Percentiles rank a stretch among this genome's conserved stretches.
Evolutionary conservation across 2,113 vertebrate species (phyloP).

Genomic region (Osmerus mordax): DNA sequence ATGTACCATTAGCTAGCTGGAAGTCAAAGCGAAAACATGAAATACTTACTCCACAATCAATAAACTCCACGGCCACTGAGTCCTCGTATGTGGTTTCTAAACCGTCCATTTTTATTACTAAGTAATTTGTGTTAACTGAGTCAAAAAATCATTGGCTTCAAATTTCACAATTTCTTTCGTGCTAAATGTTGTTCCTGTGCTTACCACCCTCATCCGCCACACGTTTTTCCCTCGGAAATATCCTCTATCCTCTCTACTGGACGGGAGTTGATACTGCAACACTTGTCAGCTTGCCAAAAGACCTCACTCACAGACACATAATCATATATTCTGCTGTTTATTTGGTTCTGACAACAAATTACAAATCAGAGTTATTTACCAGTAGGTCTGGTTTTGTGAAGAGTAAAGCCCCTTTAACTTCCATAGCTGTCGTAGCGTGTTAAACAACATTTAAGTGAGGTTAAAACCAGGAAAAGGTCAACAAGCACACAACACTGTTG

Average conservation of each 20-base stretch:
- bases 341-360: conserved; percentile 59
- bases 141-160: too few species aligned
- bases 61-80: conserved; percentile 34
- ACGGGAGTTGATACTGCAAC: too few species aligned
- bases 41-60: conserved; percentile 55
- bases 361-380: conserved; percentile 54
- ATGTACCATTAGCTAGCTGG: too few species aligned
- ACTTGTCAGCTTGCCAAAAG: too few species aligned
- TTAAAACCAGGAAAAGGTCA: conserved; percentile 29
- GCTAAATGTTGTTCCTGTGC: too few species aligned
- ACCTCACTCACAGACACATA: too few species aligned
- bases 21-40: too few species aligned
- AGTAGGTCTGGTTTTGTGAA: conserved; percentile 45
- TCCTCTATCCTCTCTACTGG: too few species aligned
- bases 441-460: conserved; percentile 32
- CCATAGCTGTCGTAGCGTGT: conserved; percentile 28
- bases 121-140: too few species aligned
- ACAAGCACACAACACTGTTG: conserved; percentile 36
- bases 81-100: conserved; percentile 59
- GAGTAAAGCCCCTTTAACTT: conserved; percentile 27
- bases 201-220: too few species aligned
- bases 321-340: conserved; percentile 49
- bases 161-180: too few species aligned
- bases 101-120: conserved; percentile 38
- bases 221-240: too few species aligned